Evolutionary conservation across 2,113 vertebrate species (phyloP).

Genomic region (Sus scrofa): T2T-Sscrofa CM000819.6:61729001-61729500

Average conservation of each 20-base stretch:
- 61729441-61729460: not conserved
- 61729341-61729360: not conserved
- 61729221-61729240: not conserved
- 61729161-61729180: not conserved
- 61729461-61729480: not conserved
- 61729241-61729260: not conserved
- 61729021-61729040: not conserved
- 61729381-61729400: not conserved
- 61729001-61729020: not conserved
- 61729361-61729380: not conserved
- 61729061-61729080: not conserved
- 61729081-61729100: not conserved
- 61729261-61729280: not conserved
- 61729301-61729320: not conserved
- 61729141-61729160: not conserved
- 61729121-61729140: not conserved
- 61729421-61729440: not conserved
- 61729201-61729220: not conserved
- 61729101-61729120: not conserved
- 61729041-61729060: not conserved
- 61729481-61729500: not conserved
- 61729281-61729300: not conserved
- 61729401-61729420: not conserved
- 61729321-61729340: not conserved
- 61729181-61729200: not conserved